These are phyloP conservation scores for Actinopyga echinites DNA, from an alignment of 53 echinoderm and acorn worm species.

Conservation along the genomic window DNA sequence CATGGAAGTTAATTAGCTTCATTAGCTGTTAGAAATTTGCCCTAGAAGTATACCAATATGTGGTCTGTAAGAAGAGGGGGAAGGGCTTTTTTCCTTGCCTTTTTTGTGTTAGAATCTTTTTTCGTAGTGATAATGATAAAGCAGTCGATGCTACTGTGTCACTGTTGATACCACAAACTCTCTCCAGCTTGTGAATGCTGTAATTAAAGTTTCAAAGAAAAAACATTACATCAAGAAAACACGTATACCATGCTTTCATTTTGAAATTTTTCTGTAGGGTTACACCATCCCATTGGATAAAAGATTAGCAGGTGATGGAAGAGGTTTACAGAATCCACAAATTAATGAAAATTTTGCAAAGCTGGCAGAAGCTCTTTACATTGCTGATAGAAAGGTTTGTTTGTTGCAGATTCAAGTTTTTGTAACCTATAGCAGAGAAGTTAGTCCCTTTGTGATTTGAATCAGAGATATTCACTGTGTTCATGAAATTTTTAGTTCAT, in stretches of 20 bases:
- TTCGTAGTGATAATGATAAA: no score
- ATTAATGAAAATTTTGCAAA: slow-evolving; percentile 99
- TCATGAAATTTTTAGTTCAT: background rate
- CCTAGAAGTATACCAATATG: no score
- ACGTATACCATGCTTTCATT: no score
- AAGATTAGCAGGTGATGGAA: slow-evolving; percentile 86
- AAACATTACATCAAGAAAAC: no score
- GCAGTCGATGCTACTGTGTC: background rate
- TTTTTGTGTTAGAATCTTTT: no score
- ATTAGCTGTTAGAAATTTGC: no score
- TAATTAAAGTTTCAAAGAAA: no score
- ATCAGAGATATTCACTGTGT: background rate
- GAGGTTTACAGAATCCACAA: slow-evolving; percentile 95
- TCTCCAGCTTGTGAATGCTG: no score
- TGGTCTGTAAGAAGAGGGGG: no score
- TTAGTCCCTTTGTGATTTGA: background rate
- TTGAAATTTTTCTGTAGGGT: slow-evolving; percentile 51
- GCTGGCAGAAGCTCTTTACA: slow-evolving; percentile 95
- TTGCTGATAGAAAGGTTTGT: slow-evolving; percentile 98
- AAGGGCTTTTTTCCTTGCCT: no score
- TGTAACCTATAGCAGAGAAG: background rate
- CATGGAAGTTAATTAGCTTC: no score
- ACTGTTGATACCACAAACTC: background rate
- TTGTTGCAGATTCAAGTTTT: background rate
- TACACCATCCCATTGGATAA: slow-evolving; percentile 99